A percentile compares a stretch with the other conserved stretches of the same genome.
These are phyloP conservation scores for Cyclargus thomasi DNA, from an alignment of 1,140 invertebrate species.

Conservation along the genomic window DNA sequence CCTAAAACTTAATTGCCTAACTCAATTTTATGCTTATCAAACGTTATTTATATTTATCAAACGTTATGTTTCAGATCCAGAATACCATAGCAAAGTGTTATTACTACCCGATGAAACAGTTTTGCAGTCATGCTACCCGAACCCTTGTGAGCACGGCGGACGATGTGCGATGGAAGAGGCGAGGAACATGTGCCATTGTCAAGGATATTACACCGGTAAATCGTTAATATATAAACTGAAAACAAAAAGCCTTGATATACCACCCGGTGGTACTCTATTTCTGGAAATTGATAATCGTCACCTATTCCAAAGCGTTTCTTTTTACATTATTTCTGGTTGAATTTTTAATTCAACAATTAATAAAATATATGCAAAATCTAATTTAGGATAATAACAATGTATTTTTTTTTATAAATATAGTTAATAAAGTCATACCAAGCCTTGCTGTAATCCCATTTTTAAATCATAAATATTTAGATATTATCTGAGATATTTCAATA, in stretches of 20 bases:
- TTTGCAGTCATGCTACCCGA: conserved; percentile 80
- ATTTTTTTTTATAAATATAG: too few relatives aligned
- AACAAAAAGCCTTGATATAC: background rate
- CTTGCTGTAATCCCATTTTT: too few relatives aligned
- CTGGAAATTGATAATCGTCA: background rate
- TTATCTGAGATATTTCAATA: too few relatives aligned
- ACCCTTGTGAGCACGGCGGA: conserved; percentile 81
- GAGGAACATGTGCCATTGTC: conserved; percentile 78
- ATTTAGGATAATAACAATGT: too few relatives aligned
- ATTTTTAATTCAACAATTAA: too few relatives aligned
- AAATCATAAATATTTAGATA: too few relatives aligned
- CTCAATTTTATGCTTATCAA: background rate
- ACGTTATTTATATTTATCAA: background rate
- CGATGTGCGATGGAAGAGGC: conserved; percentile 76
- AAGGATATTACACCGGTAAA: conserved; percentile 77
- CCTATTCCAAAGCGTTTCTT: too few relatives aligned
- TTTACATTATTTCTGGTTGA: too few relatives aligned
- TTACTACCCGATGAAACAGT: conserved; percentile 70
- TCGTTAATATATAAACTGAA: background rate
- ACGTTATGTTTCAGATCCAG: conserved; percentile 67
- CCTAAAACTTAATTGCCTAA: too few relatives aligned
- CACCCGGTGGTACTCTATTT: background rate
- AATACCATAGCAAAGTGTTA: conserved; percentile 78
- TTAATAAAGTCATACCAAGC: too few relatives aligned
- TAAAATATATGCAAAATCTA: too few relatives aligned